phyloP scores from a whole-genome alignment of 2,888 invertebrate species.

The Chymomyza amoena region DNA sequence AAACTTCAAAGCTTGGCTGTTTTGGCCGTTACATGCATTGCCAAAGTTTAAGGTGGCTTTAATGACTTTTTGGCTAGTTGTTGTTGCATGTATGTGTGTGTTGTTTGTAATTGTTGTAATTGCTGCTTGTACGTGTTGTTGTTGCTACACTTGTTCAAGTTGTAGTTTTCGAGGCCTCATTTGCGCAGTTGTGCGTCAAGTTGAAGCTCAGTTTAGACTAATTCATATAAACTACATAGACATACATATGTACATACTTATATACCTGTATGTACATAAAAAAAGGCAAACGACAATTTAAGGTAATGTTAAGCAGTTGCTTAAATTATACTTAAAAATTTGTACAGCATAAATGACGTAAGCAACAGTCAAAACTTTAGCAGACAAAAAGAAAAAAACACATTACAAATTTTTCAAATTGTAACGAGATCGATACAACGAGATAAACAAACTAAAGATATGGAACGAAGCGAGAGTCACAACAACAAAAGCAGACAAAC shows the following conservation, averaged over 20 bases:
- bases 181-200: slow-evolving; percentile 1
- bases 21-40: slow-evolving; percentile 16
- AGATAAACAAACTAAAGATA: no score
- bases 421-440: no score
- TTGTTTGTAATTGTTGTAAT: slow-evolving; percentile 12
- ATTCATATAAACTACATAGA: background rate
- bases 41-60: slow-evolving; percentile 52
- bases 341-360: no score
- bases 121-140: slow-evolving; percentile 31
- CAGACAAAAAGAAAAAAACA: no score
- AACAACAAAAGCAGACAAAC: no score
- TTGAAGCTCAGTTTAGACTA: background rate
- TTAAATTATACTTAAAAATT: no score
- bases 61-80: slow-evolving; percentile 40
- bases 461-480: no score
- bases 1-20: slow-evolving; percentile 47
- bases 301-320: no score
- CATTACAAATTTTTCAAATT: no score
- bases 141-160: slow-evolving; percentile 30
- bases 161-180: slow-evolving; percentile 4
- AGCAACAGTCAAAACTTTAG: no score
- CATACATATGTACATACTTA: no score
- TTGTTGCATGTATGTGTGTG: slow-evolving; percentile 11
- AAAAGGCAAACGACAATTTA: background rate
- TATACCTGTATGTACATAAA: background rate